These are phyloP conservation scores for Pseudochromis fuscus DNA, from an alignment of 2,797 vertebrate genomes.

Conservation along the genomic window DNA sequence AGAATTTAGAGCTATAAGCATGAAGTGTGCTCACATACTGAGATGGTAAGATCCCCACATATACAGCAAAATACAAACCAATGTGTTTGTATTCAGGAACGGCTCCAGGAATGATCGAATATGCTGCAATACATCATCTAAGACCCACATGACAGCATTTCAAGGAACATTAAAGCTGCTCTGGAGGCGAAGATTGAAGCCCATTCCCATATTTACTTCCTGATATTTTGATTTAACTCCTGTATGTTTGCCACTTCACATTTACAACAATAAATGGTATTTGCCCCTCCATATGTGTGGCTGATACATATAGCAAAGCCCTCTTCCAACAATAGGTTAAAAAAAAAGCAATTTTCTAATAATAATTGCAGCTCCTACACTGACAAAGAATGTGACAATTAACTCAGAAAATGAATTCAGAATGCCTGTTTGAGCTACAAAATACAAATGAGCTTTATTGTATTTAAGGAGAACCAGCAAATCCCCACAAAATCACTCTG, in stretches of 20 bases:
- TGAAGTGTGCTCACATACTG: not conserved
- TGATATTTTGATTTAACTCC: slow-evolving; percentile 21
- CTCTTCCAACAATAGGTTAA: slow-evolving; percentile 22
- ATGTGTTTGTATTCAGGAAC: slow-evolving; percentile 6
- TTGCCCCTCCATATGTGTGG: slow-evolving; percentile 10
- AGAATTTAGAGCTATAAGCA: slow-evolving; percentile 16
- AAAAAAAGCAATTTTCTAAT: slow-evolving; percentile 31
- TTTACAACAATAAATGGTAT: not conserved
- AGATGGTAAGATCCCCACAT: not conserved
- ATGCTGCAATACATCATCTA: slow-evolving; percentile 25
- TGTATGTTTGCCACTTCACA: slow-evolving; percentile 4
- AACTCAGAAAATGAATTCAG: slow-evolving; percentile 59
- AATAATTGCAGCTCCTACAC: slow-evolving; percentile 47
- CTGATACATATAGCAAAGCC: slow-evolving; percentile 13
- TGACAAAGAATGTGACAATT: slow-evolving; percentile 62
- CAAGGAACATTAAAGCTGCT: slow-evolving; percentile 29
- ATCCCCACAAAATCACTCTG: slow-evolving; percentile 72
- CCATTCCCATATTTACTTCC: slow-evolving; percentile 18
- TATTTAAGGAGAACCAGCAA: slow-evolving; percentile 61
- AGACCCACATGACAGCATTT: slow-evolving; percentile 22
- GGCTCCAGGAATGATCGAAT: slow-evolving; percentile 5
- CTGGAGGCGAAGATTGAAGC: not conserved
- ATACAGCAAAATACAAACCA: slow-evolving; percentile 19
- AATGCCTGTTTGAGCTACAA: slow-evolving; percentile 49
- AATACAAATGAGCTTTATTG: slow-evolving; percentile 67